These are phyloP conservation scores for Tadarida brasiliensis DNA, from an alignment of 2,797 vertebrate genomes.

Conservation along the genomic window DNA sequence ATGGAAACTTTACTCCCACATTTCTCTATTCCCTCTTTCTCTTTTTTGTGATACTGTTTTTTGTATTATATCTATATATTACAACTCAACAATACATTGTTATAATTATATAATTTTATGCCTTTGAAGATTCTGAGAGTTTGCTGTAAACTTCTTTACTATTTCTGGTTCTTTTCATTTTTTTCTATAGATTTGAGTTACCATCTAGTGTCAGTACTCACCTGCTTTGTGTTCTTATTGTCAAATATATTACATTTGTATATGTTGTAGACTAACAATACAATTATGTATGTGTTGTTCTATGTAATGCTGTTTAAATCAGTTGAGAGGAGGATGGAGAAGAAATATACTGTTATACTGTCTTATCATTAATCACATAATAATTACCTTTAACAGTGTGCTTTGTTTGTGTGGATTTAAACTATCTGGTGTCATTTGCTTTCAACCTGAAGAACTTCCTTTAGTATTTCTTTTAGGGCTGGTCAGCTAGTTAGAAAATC, in stretches of 20 bases:
- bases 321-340: not conserved
- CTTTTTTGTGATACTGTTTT: not conserved
- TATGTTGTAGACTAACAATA: not conserved
- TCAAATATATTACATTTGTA: not conserved
- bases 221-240: not conserved
- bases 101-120: not conserved
- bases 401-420: constrained; percentile 11
- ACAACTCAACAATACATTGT: not conserved
- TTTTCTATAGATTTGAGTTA: not conserved
- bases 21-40: not conserved
- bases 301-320: not conserved
- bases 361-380: not conserved
- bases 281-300: not conserved
- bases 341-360: not conserved
- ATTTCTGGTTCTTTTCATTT: not conserved
- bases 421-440: not conserved
- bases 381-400: not conserved
- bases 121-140: not conserved
- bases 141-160: not conserved
- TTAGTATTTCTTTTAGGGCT: not conserved
- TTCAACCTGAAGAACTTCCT: constrained; percentile 25
- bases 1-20: not conserved
- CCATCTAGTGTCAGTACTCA: not conserved
- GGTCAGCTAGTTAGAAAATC: not conserved
- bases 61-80: not conserved